These are phyloP conservation scores for Tetragnatha versicolor DNA, from an alignment of 1,140 invertebrate genomes.

Conservation along the genomic window DNA sequence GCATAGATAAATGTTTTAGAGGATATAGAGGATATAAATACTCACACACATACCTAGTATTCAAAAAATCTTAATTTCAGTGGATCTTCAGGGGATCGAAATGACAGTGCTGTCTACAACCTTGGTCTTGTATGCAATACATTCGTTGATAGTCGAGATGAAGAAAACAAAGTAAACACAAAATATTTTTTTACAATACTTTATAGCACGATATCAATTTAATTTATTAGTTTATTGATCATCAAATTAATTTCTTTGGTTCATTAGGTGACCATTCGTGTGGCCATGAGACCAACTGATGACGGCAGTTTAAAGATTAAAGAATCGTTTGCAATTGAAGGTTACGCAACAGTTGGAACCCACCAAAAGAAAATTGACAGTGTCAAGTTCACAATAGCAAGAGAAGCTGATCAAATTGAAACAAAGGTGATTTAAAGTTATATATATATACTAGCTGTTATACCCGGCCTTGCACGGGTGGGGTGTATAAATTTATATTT, in stretches of 20 bases:
- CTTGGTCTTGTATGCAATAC: slow-evolving; percentile 58
- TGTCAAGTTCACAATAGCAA: slow-evolving; percentile 28
- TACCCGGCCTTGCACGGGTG: too few species aligned
- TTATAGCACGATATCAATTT: background rate
- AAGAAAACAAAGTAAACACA: slow-evolving; percentile 54
- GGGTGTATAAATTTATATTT: too few species aligned
- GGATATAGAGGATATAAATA: too few species aligned
- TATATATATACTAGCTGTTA: too few species aligned
- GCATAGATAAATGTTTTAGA: too few species aligned
- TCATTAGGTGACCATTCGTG: slow-evolving; percentile 35
- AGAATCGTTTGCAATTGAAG: slow-evolving; percentile 30
- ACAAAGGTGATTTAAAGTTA: slow-evolving; percentile 33
- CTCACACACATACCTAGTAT: too few species aligned
- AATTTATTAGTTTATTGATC: background rate
- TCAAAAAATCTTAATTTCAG: slow-evolving; percentile 2
- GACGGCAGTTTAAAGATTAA: slow-evolving; percentile 24
- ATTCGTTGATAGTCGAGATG: slow-evolving; percentile 51
- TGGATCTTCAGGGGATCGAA: background rate
- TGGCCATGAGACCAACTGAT: slow-evolving; percentile 34
- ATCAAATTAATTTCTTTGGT: too few species aligned
- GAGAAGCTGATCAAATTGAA: slow-evolving; percentile 43
- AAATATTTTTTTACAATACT: slow-evolving; percentile 24
- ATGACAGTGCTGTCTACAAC: slow-evolving; percentile 43
- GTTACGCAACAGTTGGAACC: slow-evolving; percentile 29
- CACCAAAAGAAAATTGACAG: slow-evolving; percentile 40